A percentile compares a stretch with the other conserved stretches of the same genome.
These are phyloP conservation scores for Cladopsammia gracilis DNA, from an alignment of 64 coral and sea anemone genomes.

Conservation along the genomic window DNA sequence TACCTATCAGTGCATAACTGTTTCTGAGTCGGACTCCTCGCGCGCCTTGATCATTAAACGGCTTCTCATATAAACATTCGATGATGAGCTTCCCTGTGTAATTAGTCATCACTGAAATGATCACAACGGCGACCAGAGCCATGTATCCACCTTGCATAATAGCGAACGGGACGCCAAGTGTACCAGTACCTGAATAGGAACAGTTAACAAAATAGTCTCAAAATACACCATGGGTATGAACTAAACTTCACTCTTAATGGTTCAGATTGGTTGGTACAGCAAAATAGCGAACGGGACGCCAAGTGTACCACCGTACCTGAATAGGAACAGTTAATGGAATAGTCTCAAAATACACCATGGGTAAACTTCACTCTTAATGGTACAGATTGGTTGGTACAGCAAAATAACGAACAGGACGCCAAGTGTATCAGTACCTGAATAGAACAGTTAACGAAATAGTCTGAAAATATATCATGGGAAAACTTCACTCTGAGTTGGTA, in stretches of 20 bases:
- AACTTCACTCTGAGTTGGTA: too few relatives aligned
- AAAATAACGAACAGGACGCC: conserved; percentile 93
- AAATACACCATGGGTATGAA: too few relatives aligned
- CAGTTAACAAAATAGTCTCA: not conserved
- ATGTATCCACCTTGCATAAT: conserved; percentile 96
- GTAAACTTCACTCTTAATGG: too few relatives aligned
- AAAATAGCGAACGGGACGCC: conserved; percentile 94
- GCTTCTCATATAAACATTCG: conserved; percentile 88
- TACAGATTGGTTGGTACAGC: too few relatives aligned
- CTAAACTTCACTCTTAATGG: too few relatives aligned
- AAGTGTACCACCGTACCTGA: conserved; percentile 94
- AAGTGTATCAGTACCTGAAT: conserved; percentile 90
- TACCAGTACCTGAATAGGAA: conserved; percentile 82
- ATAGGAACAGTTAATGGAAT: not conserved
- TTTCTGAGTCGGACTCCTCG: conserved; percentile 67
- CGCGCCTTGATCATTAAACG: conserved; percentile 33
- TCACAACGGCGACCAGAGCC: conserved; percentile 84
- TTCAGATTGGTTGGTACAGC: too few relatives aligned
- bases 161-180: conserved; percentile 92
- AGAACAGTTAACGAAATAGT: not conserved
- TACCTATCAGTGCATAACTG: conserved; percentile 93
- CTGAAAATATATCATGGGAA: too few relatives aligned
- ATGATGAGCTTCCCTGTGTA: conserved; percentile 98
- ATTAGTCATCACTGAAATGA: conserved; percentile 91
- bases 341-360: too few relatives aligned